phyloP scores from a whole-genome alignment of 2,888 invertebrate genomes.

The Agrotis exclamationis region DNA sequence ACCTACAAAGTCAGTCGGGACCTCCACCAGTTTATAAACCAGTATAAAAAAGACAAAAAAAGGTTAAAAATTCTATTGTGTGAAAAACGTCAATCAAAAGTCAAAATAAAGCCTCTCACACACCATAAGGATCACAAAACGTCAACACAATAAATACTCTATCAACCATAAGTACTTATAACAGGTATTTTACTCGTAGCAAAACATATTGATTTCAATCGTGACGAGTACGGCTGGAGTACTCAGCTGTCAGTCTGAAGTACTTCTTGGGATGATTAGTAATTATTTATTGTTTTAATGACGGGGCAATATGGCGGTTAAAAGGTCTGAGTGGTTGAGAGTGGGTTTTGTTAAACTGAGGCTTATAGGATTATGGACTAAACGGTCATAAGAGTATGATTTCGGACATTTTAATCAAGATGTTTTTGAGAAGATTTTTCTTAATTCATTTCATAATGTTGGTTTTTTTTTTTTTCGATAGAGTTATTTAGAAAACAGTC shows the following conservation, averaged over 20 bases:
- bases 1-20: too few relatives aligned
- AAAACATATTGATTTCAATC: slow-evolving; percentile 41
- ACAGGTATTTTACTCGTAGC: slow-evolving; percentile 7
- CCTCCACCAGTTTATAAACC: too few relatives aligned
- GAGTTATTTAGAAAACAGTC: too few relatives aligned
- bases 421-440: too few relatives aligned
- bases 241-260: slow-evolving; percentile 23
- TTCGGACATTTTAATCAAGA: not conserved
- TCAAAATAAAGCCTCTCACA: not conserved
- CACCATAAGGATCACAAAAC: not conserved
- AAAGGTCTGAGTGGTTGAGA: slow-evolving; percentile 12
- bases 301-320: slow-evolving; percentile 30
- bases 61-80: not conserved
- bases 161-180: not conserved
- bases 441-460: too few relatives aligned
- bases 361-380: not conserved
- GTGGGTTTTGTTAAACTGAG: not conserved
- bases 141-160: not conserved
- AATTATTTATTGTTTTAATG: slow-evolving; percentile 46
- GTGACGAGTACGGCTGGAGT: not conserved
- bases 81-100: slow-evolving; percentile 4
- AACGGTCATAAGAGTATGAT: not conserved
- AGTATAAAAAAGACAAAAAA: not conserved
- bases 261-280: slow-evolving; percentile 24
- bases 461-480: too few relatives aligned